These are phyloP conservation scores for Sclerodermus sp. DNA, from an alignment of 2,888 invertebrate species.

Conservation along the genomic window DNA sequence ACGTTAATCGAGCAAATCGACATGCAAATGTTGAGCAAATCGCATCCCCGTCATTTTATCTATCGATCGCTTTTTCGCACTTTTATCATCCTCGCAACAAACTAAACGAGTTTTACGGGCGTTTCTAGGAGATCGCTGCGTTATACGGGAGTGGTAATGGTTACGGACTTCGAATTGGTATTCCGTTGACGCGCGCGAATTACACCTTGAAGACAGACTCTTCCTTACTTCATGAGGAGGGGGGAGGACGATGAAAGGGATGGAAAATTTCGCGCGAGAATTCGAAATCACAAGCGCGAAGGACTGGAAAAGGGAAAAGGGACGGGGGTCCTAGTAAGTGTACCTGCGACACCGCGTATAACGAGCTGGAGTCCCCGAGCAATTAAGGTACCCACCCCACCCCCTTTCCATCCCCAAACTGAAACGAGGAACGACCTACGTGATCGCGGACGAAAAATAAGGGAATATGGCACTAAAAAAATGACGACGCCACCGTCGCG, in stretches of 20 bases:
- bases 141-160: no score
- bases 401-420: neutral
- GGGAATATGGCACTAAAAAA: slow-evolving; percentile 9
- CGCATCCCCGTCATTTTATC: no score
- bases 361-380: slow-evolving; percentile 49
- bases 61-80: slow-evolving; percentile 5
- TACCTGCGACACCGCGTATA: slow-evolving; percentile 39
- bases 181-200: slow-evolving; percentile 38
- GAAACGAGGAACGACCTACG: neutral
- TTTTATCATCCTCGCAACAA: slow-evolving; percentile 7
- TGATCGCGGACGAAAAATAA: slow-evolving; percentile 1
- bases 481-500: slow-evolving; percentile 4
- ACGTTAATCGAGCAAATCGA: no score
- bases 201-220: slow-evolving; percentile 22
- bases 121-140: neutral
- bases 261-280: slow-evolving; percentile 24
- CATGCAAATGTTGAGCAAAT: no score
- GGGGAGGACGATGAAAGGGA: slow-evolving; percentile 1
- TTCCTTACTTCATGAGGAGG: neutral
- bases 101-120: slow-evolving; percentile 31
- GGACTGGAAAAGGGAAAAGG: neutral
- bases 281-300: slow-evolving; percentile 22
- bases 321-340: slow-evolving; percentile 22
- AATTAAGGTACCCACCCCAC: slow-evolving; percentile 42
- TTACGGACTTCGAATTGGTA: slow-evolving; percentile 21